These are phyloP conservation scores for Odontocolon sp. DNA, from an alignment of 2,888 invertebrate species.

Conservation along the genomic window DNA sequence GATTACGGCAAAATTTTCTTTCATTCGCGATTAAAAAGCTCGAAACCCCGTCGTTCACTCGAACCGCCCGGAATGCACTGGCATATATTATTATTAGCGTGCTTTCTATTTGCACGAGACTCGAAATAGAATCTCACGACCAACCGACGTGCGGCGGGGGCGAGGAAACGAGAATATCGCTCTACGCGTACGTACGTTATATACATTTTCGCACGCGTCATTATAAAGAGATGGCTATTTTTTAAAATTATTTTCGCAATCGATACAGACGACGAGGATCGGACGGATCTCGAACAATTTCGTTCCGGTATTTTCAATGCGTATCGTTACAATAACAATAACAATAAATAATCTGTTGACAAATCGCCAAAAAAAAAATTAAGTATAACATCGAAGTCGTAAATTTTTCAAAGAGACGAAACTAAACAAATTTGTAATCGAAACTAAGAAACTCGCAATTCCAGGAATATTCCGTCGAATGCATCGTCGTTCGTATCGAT, in stretches of 20 bases:
- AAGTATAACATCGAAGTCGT: not conserved
- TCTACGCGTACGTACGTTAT: constrained; percentile 1
- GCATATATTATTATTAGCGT: constrained; percentile 71
- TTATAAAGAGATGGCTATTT: constrained; percentile 26
- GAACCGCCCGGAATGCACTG: constrained; percentile 68
- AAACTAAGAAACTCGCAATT: not conserved
- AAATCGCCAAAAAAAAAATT: not conserved
- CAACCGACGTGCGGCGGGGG: constrained; percentile 29
- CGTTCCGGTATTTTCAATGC: constrained; percentile 48
- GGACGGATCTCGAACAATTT: constrained; percentile 46
- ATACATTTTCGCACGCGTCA: constrained; percentile 9
- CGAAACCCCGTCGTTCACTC: constrained; percentile 52
- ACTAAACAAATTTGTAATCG: not conserved
- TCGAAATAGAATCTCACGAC: constrained; percentile 68
- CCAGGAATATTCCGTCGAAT: not conserved
- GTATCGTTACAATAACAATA: constrained; percentile 5
- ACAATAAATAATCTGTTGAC: not conserved
- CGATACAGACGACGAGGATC: constrained; percentile 19
- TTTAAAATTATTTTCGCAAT: constrained; percentile 46
- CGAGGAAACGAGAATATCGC: constrained; percentile 27
- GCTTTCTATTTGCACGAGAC: constrained; percentile 71
- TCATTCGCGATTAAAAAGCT: constrained; percentile 26
- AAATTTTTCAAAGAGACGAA: not conserved
- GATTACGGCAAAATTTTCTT: too few relatives aligned
- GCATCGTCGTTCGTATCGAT: not conserved